Percentiles rank a stretch among this genome's conserved stretches.
These are phyloP conservation scores for Cheilosia grossa DNA, from an alignment of 2,888 invertebrate genomes.

Conservation along the genomic window DNA sequence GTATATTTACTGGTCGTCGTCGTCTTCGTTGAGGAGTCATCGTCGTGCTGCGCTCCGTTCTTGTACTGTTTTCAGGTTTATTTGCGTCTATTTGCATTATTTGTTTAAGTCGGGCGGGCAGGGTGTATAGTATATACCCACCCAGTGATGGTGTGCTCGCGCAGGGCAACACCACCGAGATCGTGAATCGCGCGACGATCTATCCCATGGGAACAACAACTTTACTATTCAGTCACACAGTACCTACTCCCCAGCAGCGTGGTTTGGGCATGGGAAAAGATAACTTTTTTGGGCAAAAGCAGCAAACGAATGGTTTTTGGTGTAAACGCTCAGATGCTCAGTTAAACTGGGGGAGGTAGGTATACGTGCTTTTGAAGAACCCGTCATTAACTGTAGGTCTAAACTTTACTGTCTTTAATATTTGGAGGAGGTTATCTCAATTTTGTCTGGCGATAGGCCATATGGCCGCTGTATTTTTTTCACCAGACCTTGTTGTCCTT, in stretches of 20 bases:
- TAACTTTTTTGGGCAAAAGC: constrained; percentile 59
- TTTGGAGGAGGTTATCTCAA: too few species aligned
- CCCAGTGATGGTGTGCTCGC: constrained; percentile 55
- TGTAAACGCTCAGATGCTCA: constrained; percentile 50
- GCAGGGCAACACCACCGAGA: constrained; percentile 35
- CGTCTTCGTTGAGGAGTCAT: constrained; percentile 21
- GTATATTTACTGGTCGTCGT: constrained; percentile 19
- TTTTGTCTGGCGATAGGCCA: too few species aligned
- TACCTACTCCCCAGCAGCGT: background rate
- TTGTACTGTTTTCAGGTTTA: constrained; percentile 64
- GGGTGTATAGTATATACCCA: constrained; percentile 63
- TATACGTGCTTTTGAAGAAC: background rate
- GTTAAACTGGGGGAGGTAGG: constrained; percentile 9
- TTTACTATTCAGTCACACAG: constrained; percentile 45
- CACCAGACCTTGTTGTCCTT: too few species aligned
- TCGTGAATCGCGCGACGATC: constrained; percentile 69
- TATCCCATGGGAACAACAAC: constrained; percentile 73
- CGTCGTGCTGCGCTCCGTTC: constrained; percentile 53
- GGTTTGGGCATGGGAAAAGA: constrained; percentile 64
- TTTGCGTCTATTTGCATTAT: constrained; percentile 74
- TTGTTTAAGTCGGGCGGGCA: constrained; percentile 62
- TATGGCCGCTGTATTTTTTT: too few species aligned
- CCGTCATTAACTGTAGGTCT: constrained; percentile 15
- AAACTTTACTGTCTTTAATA: constrained; percentile 18
- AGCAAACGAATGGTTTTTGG: constrained; percentile 50